Percentiles rank a stretch among this genome's conserved stretches.
phyloP scores from a whole-genome alignment of 2,113 vertebrate species.

The Grammatotria lemairii region DNA sequence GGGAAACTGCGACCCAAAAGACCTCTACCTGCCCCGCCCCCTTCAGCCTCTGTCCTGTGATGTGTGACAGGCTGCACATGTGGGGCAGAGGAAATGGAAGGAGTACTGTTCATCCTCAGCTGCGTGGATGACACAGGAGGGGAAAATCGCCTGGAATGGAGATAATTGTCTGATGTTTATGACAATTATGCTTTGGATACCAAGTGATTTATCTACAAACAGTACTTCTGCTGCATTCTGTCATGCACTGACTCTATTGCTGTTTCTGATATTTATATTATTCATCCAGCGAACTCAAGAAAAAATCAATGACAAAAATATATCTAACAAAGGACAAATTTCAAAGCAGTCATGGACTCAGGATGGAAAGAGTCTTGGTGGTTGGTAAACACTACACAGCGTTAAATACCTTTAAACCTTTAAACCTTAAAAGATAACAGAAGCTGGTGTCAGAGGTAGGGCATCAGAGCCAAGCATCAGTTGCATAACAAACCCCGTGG shows the following conservation, averaged over 20 bases:
- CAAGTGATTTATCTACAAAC: neutral
- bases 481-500: constrained; percentile 49
- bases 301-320: neutral
- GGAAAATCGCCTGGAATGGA: neutral
- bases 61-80: constrained; percentile 22
- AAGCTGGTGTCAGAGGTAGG: constrained; percentile 34
- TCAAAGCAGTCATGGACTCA: neutral
- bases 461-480: constrained; percentile 43
- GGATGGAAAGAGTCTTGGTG: neutral
- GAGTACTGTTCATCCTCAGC: neutral
- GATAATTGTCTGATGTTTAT: neutral
- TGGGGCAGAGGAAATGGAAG: constrained; percentile 15
- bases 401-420: constrained; percentile 2
- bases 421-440: constrained; percentile 7
- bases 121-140: neutral
- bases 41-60: constrained; percentile 14
- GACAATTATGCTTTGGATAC: neutral
- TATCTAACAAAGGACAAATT: neutral
- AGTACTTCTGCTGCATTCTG: neutral
- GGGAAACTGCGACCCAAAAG: constrained; percentile 36
- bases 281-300: neutral
- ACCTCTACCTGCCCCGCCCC: constrained; percentile 41
- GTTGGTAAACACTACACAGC: neutral
- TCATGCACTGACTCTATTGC: neutral
- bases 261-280: neutral